A percentile compares a stretch with the other conserved stretches of the same genome.
phyloP scores from a whole-genome alignment of 2,113 vertebrate genomes.

The Elephantulus edwardii region DNA sequence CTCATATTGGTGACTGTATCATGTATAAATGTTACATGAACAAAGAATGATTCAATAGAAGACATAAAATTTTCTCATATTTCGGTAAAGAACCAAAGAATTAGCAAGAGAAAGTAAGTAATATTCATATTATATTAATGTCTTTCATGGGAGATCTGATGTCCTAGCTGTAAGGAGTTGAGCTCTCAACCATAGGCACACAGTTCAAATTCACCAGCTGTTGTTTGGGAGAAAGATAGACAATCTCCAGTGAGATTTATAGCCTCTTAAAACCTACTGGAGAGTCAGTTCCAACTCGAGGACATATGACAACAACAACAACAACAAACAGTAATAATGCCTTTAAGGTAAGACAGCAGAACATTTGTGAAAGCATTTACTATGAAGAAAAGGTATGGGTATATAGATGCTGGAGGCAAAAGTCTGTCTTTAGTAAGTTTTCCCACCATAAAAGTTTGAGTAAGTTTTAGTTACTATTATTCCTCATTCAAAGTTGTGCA shows the following conservation, averaged over 20 bases:
- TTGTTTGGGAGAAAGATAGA: too few species aligned
- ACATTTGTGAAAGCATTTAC: not conserved
- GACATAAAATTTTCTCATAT: not conserved
- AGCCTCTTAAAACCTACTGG: too few species aligned
- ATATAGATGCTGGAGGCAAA: not conserved
- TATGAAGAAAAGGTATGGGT: not conserved
- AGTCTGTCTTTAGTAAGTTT: not conserved
- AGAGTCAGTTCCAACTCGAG: too few species aligned
- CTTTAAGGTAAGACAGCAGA: not conserved
- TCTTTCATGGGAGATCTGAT: too few species aligned
- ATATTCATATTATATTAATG: not conserved
- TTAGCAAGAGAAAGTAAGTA: not conserved
- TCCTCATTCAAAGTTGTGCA: not conserved
- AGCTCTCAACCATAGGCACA: too few species aligned
- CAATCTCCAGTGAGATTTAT: too few species aligned
- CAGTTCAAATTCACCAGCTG: too few species aligned
- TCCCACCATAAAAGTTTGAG: not conserved
- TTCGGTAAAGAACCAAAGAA: not conserved
- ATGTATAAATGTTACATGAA: not conserved
- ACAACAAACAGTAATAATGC: too few species aligned
- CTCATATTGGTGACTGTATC: not conserved
- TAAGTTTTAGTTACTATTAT: not conserved
- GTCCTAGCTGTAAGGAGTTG: too few species aligned
- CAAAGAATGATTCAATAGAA: too few species aligned
- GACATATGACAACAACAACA: too few species aligned